Conservation (phyloP, 2,888 invertebrate species). For the Ophion obscuratus region DNA sequence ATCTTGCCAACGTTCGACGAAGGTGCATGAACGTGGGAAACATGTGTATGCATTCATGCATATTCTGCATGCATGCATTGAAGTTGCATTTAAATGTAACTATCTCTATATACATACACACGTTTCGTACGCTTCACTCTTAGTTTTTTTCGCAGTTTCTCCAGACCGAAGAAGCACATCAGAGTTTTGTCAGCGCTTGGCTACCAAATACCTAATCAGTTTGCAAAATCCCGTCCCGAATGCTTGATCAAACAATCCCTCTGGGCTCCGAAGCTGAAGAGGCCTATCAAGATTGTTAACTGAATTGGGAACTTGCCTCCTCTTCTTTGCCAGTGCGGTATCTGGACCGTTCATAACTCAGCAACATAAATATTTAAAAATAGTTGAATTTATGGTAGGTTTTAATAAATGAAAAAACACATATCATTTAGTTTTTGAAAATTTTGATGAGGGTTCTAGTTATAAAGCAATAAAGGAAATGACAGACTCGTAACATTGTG, state of each 20-base stretch:
- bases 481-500: too few species aligned
- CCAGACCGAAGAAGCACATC: background rate
- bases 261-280: background rate
- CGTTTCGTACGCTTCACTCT: background rate
- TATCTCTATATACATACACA: too few species aligned
- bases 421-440: too few species aligned
- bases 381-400: too few species aligned
- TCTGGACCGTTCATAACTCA: background rate
- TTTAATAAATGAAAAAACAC: too few species aligned
- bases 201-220: background rate
- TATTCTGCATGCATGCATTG: too few species aligned
- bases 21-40: conserved; percentile 20
- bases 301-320: background rate
- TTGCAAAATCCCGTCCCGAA: background rate
- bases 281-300: background rate
- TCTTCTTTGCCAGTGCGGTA: background rate
- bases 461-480: too few species aligned
- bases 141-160: conserved; percentile 40
- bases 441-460: too few species aligned
- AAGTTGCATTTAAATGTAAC: too few species aligned
- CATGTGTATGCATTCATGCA: background rate
- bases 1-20: conserved; percentile 41
- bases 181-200: too few species aligned
- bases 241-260: background rate
- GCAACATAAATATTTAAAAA: too few species aligned